These are phyloP conservation scores for Exephanes ischioxanthus DNA, from an alignment of 2,888 invertebrate species.

Conservation along the genomic window DNA sequence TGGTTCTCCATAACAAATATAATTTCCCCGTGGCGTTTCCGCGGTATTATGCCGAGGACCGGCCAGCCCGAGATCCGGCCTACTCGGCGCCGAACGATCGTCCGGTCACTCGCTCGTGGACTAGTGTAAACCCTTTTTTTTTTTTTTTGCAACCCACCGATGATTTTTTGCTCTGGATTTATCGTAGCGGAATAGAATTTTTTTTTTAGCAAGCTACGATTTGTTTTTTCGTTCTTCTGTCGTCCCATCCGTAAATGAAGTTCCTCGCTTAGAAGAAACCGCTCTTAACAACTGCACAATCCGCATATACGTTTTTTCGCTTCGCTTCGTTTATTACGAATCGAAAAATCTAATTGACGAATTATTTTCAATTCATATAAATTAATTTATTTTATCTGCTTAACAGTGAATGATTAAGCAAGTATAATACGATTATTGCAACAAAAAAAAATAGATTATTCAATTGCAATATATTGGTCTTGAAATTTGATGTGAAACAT, in stretches of 20 bases:
- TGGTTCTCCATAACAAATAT: slow-evolving; percentile 82
- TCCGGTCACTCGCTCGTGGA: slow-evolving; percentile 57
- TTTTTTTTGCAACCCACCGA: slow-evolving; percentile 19
- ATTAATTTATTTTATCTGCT: too few species aligned
- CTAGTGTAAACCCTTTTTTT: slow-evolving; percentile 39
- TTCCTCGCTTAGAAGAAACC: too few species aligned
- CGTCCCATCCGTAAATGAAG: too few species aligned
- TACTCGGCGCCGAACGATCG: slow-evolving; percentile 66
- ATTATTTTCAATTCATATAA: too few species aligned
- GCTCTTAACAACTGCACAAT: too few species aligned
- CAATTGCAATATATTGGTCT: not conserved
- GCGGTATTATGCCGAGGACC: slow-evolving; percentile 77
- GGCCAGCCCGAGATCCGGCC: slow-evolving; percentile 80
- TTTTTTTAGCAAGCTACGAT: not conserved
- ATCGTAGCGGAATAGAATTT: slow-evolving; percentile 29
- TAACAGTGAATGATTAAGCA: too few species aligned
- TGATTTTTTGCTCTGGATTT: slow-evolving; percentile 11
- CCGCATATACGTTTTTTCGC: too few species aligned
- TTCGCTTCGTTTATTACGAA: too few species aligned
- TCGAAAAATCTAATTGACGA: too few species aligned
- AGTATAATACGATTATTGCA: not conserved
- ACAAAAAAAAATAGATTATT: not conserved
- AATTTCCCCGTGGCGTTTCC: slow-evolving; percentile 82
- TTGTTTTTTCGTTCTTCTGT: slow-evolving; percentile 1
- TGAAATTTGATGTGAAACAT: not conserved